Evolutionary conservation across 2,888 invertebrate genomes (phyloP), one percentile per base, ranked within the genome.

Genomic region (Lordiphosa andalusiaca): DNA sequence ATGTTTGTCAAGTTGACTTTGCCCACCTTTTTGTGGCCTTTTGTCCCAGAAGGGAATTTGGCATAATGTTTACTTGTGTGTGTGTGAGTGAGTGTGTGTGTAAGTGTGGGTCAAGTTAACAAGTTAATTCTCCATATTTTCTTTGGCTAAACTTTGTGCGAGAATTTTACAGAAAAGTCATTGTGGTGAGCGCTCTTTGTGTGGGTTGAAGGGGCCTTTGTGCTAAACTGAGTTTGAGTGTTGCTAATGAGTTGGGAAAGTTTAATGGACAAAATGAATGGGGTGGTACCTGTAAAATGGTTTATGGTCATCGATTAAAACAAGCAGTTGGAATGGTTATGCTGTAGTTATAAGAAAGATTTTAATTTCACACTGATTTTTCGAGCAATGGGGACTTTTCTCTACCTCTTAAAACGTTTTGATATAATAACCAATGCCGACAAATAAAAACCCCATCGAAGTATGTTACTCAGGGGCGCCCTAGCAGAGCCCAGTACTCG

Each of bases 71-170:
- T 77, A 65, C 30, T 46, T 46, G 61, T 78, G 69, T 71, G 69
- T 71, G 47, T 66, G 48, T 53, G 47, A 53, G 59, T 70, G 71
- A 73, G 63, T 70, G 67, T 33, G 73, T 53, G 52, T 56, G 61
- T 61, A 40, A 33, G 42, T 12, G 53, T 54, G 50, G 66, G 66
- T 33, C 62, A 48, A 85, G 85, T 68, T 69, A 81, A 85, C 81
- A 81, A 81, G 80, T 81, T 81, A 85, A 85, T 81, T 81, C 81
- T 76, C 73, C 84, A 78, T 78, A 78, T 81, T 81, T 81, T 81
- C 80, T 81, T 81, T 85, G 60, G 53, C 25, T 63, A 82, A 81
- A 77, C 78, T 84, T 83, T 74, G 42, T 44, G 9, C 23, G 42
- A 47, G 48, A 69, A 61, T 49, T 73, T 57, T 40, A 40, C 65